phyloP scores from a whole-genome alignment of 2,888 invertebrate species.

The Iphiclides podalirius region DNA sequence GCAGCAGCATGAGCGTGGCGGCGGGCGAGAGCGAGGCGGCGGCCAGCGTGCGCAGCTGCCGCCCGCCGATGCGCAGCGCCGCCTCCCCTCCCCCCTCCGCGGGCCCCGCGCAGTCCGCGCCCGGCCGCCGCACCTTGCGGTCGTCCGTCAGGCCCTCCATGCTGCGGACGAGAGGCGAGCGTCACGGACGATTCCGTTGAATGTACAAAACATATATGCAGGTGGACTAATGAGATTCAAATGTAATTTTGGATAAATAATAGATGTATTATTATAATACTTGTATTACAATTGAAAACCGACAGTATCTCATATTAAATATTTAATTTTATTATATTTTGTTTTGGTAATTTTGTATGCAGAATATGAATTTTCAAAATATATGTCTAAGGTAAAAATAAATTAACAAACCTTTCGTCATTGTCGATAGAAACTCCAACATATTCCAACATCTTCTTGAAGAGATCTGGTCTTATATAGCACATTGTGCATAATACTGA shows the following conservation, averaged over 20 bases:
- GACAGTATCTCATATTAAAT: no score
- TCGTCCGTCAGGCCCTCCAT: constrained; percentile 86
- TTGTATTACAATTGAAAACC: no score
- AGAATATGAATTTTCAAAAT: no score
- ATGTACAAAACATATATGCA: no score
- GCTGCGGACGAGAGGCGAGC: constrained; percentile 41
- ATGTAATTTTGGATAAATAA: no score
- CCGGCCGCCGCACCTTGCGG: constrained; percentile 72
- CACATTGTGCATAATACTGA: constrained; percentile 90
- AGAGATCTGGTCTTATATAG: constrained; percentile 89
- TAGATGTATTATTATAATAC: no score
- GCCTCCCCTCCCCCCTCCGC: constrained; percentile 27
- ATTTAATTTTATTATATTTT: no score
- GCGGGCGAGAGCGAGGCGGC: constrained; percentile 90
- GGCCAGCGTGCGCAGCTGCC: constrained; percentile 88
- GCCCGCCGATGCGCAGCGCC: constrained; percentile 70
- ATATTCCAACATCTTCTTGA: constrained; percentile 85
- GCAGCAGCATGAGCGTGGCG: constrained; percentile 87
- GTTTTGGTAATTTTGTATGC: no score
- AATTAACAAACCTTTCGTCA: constrained; percentile 56
- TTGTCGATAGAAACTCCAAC: constrained; percentile 81
- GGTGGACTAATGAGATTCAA: no score
- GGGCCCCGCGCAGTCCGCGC: constrained; percentile 23
- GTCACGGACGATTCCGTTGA: no score
- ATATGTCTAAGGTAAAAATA: no score